A percentile compares a stretch with the other conserved stretches of the same genome.
phyloP scores from a whole-genome alignment of 1,140 invertebrate species.

The Brachionus koreanus region DNA sequence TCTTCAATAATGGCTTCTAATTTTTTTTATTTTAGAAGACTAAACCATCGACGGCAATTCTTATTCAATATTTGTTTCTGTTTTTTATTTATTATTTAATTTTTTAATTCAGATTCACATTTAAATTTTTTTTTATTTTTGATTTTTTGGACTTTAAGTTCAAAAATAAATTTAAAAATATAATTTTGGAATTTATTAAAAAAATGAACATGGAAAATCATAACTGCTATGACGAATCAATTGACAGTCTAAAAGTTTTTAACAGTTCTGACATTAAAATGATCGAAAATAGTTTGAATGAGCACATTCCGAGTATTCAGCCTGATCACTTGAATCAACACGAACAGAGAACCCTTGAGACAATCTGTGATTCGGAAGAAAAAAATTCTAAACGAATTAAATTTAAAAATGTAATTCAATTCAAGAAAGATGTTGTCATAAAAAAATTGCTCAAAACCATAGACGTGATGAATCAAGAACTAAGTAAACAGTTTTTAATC shows the following conservation, averaged over 20 bases:
- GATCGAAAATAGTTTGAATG: neutral
- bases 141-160: too few relatives aligned
- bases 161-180: too few relatives aligned
- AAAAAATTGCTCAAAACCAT: constrained; percentile 39
- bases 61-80: too few relatives aligned
- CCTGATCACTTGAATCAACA: neutral
- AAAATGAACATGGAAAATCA: neutral
- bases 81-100: too few relatives aligned
- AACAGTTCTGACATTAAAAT: neutral
- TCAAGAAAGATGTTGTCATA: constrained; percentile 21
- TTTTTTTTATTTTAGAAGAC: too few relatives aligned
- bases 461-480: constrained; percentile 33
- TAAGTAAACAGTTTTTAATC: constrained; percentile 16
- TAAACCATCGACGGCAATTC: too few relatives aligned
- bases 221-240: neutral
- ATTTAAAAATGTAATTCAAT: constrained; percentile 26
- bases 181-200: neutral
- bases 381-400: constrained; percentile 7
- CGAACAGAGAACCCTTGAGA: neutral
- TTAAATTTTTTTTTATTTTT: too few relatives aligned
- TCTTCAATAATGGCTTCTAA: too few relatives aligned
- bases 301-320: neutral
- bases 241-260: neutral
- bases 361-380: neutral
- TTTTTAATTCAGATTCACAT: too few relatives aligned